Evolutionary conservation across 2,888 invertebrate species (phyloP).

Genomic region (Ectemnius continuus): DNA sequence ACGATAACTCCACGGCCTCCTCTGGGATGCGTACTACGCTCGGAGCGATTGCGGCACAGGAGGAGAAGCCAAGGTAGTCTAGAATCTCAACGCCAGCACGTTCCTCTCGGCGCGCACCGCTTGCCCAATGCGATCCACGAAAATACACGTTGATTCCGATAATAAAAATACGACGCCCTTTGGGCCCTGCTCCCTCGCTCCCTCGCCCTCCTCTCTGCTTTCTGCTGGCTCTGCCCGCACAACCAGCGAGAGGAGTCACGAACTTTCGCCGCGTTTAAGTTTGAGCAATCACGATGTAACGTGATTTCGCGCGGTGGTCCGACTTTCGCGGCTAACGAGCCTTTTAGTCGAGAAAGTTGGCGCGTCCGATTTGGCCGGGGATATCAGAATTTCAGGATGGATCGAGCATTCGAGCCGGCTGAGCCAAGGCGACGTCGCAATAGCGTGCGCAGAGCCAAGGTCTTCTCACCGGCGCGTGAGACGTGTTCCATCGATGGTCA

Average conservation of each 20-base stretch:
- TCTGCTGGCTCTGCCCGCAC: background rate
- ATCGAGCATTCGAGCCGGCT: background rate
- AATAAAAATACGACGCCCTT: conserved; percentile 14
- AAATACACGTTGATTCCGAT: conserved; percentile 14
- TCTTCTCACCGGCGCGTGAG: conserved; percentile 18
- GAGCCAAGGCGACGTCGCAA: background rate
- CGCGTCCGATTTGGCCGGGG: conserved; percentile 17
- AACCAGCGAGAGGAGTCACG: no score
- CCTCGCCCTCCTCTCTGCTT: background rate
- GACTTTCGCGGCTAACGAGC: conserved; percentile 41
- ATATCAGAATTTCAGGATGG: conserved; percentile 23
- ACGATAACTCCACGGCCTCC: conserved; percentile 68
- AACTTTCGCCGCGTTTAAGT: conserved; percentile 15
- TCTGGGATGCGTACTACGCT: conserved; percentile 55
- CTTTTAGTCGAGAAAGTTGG: conserved; percentile 18
- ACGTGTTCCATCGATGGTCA: conserved; percentile 24
- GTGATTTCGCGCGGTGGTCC: conserved; percentile 11
- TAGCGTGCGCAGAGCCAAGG: conserved; percentile 25
- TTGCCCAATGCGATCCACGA: conserved; percentile 17
- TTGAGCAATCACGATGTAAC: conserved; percentile 12
- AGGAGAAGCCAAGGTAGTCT: conserved; percentile 46
- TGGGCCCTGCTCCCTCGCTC: background rate
- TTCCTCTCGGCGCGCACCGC: conserved; percentile 24
- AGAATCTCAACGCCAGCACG: conserved; percentile 45
- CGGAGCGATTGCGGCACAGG: conserved; percentile 34